phyloP scores from a whole-genome alignment of 2,113 vertebrate species.

The Melozone crissalis region DNA sequence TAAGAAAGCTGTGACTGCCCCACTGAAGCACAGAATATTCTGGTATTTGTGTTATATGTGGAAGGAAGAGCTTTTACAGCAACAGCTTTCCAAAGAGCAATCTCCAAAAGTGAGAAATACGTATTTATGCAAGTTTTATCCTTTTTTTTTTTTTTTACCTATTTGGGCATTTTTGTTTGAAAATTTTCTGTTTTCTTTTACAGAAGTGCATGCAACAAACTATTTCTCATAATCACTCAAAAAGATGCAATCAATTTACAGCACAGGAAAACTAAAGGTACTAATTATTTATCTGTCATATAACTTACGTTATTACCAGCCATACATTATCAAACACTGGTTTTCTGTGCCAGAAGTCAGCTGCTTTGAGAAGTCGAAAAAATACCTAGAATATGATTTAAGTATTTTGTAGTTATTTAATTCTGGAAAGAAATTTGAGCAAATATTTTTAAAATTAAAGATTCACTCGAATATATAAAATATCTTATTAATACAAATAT shows the following conservation, averaged over 20 bases:
- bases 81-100: background rate
- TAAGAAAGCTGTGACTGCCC: constrained; percentile 29
- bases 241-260: background rate
- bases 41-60: background rate
- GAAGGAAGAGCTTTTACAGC: background rate
- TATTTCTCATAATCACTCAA: background rate
- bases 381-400: background rate
- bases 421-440: background rate
- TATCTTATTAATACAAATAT: background rate
- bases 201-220: background rate
- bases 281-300: background rate
- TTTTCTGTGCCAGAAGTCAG: background rate
- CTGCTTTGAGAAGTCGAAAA: background rate
- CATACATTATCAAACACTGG: background rate
- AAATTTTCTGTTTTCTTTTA: background rate
- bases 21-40: background rate
- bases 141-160: background rate
- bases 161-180: background rate
- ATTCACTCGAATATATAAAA: background rate
- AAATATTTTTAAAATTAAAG: background rate
- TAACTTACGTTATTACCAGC: background rate
- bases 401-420: background rate
- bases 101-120: background rate
- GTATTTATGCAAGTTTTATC: rapidly evolving
- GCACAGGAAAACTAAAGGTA: background rate